Conservation (phyloP, 2,888 invertebrate species). For the Bibio marci region DNA sequence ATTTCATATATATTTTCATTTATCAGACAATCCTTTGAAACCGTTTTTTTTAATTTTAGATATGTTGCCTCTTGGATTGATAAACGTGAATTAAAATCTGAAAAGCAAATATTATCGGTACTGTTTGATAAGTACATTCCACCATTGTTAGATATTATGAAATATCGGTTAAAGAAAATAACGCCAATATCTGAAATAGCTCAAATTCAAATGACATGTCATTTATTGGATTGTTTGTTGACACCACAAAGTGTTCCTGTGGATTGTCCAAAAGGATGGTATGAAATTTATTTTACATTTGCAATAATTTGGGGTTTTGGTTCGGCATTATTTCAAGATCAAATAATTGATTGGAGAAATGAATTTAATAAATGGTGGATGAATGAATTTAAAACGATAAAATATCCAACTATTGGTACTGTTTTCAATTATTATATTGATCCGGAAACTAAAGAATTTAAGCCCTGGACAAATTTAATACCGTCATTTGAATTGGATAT, state of each 20-base stretch:
- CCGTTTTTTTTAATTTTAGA: conserved; percentile 21
- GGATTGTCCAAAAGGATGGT: conserved; percentile 84
- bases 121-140: conserved; percentile 91
- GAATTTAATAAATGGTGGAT: conserved; percentile 94
- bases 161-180: conserved; percentile 62
- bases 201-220: conserved; percentile 76
- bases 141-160: conserved; percentile 56
- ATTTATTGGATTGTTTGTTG: conserved; percentile 68
- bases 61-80: conserved; percentile 82
- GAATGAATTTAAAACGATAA: conserved; percentile 79
- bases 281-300: conserved; percentile 83
- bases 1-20: background rate
- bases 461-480: conserved; percentile 75
- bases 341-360: conserved; percentile 76
- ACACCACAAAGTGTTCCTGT: conserved; percentile 62
- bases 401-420: conserved; percentile 67
- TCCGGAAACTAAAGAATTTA: conserved; percentile 63
- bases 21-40: background rate
- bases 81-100: conserved; percentile 48
- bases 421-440: conserved; percentile 86
- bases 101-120: conserved; percentile 64
- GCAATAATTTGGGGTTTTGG: conserved; percentile 88
- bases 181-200: conserved; percentile 83
- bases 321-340: conserved; percentile 78
- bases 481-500: conserved; percentile 64